Percentiles rank a stretch among this genome's conserved stretches.
Conservation (phyloP, 2,888 invertebrate species). For the Clistopyga incitator region DNA sequence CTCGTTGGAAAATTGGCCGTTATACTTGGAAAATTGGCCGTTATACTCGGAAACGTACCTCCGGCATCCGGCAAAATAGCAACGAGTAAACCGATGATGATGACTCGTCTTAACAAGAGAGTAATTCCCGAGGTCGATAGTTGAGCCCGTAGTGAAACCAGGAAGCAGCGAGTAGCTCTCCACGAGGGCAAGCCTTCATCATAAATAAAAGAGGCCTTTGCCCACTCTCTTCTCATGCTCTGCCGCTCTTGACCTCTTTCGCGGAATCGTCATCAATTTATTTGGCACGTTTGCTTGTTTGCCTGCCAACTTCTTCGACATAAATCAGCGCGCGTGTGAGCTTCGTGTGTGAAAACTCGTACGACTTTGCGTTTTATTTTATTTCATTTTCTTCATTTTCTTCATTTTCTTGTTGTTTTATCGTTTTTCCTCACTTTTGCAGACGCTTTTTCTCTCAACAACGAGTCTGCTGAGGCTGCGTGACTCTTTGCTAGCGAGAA, state of each 20-base stretch:
- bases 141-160: constrained; percentile 53
- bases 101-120: constrained; percentile 25
- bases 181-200: constrained; percentile 18
- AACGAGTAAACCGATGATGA: constrained; percentile 23
- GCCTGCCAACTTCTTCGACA: constrained; percentile 44
- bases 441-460: constrained; percentile 11
- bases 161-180: constrained; percentile 45
- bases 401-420: not conserved
- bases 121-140: constrained; percentile 55
- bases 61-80: constrained; percentile 49
- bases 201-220: constrained; percentile 19
- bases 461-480: constrained; percentile 10
- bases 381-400: not conserved
- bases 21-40: constrained; percentile 54
- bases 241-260: constrained; percentile 25
- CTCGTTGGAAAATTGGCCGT: too few species aligned
- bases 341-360: constrained; percentile 26
- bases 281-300: constrained; percentile 50
- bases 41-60: constrained; percentile 49
- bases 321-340: constrained; percentile 45
- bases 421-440: not conserved
- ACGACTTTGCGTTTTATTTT: not conserved
- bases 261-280: constrained; percentile 48
- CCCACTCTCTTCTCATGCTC: constrained; percentile 33
- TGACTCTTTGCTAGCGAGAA: constrained; percentile 19